These are phyloP conservation scores for Coptodon bakossiorum DNA, from an alignment of 2,113 vertebrate species.

Conservation along the genomic window DNA sequence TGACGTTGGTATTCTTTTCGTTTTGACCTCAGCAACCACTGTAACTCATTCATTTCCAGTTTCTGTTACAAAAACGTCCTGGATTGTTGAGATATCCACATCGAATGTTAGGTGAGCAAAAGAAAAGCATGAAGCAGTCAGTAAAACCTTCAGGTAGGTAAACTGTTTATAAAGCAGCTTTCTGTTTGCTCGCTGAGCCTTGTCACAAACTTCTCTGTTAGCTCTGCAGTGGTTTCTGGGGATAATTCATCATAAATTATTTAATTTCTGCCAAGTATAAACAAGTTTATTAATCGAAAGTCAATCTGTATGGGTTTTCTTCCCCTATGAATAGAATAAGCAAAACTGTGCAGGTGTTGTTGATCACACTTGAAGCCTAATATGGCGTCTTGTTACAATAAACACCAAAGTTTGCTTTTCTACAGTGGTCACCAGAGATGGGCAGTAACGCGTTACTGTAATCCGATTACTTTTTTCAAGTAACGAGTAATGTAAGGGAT, in stretches of 20 bases:
- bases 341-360: neutral
- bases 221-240: neutral
- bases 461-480: neutral
- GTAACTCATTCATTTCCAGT: neutral
- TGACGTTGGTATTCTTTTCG: rapidly evolving
- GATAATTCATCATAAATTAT: neutral
- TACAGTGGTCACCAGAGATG: neutral
- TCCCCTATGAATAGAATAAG: neutral
- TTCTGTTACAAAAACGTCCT: neutral
- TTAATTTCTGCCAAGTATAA: neutral
- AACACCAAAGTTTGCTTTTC: neutral
- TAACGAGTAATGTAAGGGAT: neutral
- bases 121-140: neutral
- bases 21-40: neutral
- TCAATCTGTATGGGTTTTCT: neutral
- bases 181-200: neutral
- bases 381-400: neutral
- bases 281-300: neutral
- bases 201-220: neutral
- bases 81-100: neutral
- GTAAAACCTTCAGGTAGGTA: neutral
- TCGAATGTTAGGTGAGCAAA: neutral
- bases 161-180: neutral
- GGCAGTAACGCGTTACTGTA: neutral
- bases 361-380: neutral